Conservation (phyloP, 1,140 invertebrate species). For the Bombus affinis region DNA sequence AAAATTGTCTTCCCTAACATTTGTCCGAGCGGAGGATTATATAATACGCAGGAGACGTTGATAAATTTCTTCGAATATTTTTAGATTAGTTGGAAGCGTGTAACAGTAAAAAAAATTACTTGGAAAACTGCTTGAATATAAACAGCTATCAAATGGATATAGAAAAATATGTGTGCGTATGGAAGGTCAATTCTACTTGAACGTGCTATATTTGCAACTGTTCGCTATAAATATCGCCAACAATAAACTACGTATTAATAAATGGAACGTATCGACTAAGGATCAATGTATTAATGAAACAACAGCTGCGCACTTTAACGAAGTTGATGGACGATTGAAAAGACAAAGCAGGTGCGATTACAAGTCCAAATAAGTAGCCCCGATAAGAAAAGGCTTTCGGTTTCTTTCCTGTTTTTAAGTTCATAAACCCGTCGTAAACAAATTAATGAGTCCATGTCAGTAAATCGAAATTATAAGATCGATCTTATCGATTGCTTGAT, state of each 20-base stretch:
- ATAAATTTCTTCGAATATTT: too few species aligned
- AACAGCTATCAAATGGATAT: neutral
- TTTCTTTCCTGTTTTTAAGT: neutral
- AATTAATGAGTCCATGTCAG: neutral
- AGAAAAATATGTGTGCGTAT: too few species aligned
- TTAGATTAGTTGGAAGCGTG: too few species aligned
- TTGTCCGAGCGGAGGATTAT: too few species aligned
- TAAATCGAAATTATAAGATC: neutral
- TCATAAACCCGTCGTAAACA: conserved; percentile 1
- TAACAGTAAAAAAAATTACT: too few species aligned
- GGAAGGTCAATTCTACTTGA: neutral
- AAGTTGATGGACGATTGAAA: conserved; percentile 13
- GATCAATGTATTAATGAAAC: neutral
- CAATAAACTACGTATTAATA: too few species aligned
- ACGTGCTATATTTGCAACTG: too few species aligned
- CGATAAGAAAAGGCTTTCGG: neutral
- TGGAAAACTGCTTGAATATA: neutral
- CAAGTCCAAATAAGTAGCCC: neutral
- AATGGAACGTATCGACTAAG: neutral
- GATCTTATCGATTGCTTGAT: neutral
- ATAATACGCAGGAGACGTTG: too few species aligned
- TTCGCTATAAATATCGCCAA: neutral
- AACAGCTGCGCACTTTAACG: conserved; percentile 22
- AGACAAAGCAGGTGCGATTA: conserved; percentile 16
- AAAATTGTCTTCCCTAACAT: too few species aligned